Conservation (phyloP, 2,888 invertebrate species). For the Tipula helvola region DNA sequence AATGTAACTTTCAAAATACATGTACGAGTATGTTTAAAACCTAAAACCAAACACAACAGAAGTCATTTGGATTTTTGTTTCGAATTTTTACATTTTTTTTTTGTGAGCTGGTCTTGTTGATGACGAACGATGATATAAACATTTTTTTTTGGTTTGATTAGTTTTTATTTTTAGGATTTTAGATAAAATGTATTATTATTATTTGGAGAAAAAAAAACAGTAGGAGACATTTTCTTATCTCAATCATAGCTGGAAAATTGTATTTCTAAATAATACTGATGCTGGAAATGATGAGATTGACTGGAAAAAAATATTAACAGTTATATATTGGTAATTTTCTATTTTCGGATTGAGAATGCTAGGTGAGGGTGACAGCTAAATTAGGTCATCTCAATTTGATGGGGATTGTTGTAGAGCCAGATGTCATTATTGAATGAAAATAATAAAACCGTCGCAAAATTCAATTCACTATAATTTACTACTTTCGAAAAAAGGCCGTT, state of each 20-base stretch:
- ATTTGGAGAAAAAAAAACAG: neutral
- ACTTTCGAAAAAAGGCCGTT: no score
- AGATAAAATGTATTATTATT: neutral
- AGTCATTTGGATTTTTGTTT: neutral
- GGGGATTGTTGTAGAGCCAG: no score
- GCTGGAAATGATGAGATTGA: neutral
- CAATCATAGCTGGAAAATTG: neutral
- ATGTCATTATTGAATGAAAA: no score
- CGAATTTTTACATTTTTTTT: no score
- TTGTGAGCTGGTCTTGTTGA: neutral
- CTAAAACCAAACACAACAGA: neutral
- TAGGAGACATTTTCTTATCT: neutral
- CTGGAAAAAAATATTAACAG: neutral
- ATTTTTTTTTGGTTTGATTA: neutral
- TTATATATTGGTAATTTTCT: neutral
- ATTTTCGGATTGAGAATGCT: neutral
- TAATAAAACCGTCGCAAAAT: no score
- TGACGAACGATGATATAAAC: neutral
- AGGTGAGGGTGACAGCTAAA: no score
- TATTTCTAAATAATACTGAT: neutral
- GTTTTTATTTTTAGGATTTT: neutral
- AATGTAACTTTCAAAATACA: neutral
- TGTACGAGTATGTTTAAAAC: neutral
- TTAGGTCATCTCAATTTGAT: no score
- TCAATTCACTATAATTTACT: no score